phyloP scores from a whole-genome alignment of 2,888 invertebrate genomes.

The Doris montereyensis region DNA sequence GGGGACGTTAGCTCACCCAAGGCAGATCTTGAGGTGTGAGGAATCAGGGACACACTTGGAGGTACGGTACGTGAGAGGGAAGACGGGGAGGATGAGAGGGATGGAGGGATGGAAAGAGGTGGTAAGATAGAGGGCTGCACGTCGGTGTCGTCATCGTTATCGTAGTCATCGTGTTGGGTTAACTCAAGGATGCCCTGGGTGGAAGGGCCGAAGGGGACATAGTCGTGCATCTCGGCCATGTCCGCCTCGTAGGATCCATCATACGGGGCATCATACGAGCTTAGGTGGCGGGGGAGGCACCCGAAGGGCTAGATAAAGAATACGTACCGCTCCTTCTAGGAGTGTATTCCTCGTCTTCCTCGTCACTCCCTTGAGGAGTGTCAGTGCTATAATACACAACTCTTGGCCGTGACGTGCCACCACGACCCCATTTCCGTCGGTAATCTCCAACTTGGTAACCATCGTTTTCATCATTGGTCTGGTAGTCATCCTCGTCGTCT shows the following conservation, averaged over 20 bases:
- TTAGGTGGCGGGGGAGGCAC: slow-evolving; percentile 9
- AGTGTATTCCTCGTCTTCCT: background rate
- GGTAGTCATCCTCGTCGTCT: background rate
- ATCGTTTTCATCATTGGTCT: background rate
- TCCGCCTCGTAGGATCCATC: slow-evolving; percentile 42
- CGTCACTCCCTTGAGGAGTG: slow-evolving; percentile 1
- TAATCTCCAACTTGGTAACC: slow-evolving; percentile 29
- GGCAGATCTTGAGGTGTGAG: slow-evolving; percentile 37
- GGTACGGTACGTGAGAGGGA: slow-evolving; percentile 41
- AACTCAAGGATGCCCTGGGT: slow-evolving; percentile 42
- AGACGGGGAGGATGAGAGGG: slow-evolving; percentile 25
- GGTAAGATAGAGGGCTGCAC: slow-evolving; percentile 40
- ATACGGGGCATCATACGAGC: slow-evolving; percentile 36
- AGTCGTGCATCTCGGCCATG: slow-evolving; percentile 48
- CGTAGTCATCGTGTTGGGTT: slow-evolving; percentile 32
- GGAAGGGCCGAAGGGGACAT: slow-evolving; percentile 59
- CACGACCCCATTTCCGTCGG: slow-evolving; percentile 27
- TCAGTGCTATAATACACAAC: background rate
- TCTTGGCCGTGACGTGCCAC: background rate
- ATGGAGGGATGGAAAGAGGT: slow-evolving; percentile 5
- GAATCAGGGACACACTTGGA: slow-evolving; percentile 34
- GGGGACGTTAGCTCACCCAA: background rate
- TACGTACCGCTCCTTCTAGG: slow-evolving; percentile 23
- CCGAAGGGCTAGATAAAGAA: slow-evolving; percentile 34
- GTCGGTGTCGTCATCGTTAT: slow-evolving; percentile 46